phyloP scores from a whole-genome alignment of 2,113 vertebrate species.

The Megaceryle maxima region DNA sequence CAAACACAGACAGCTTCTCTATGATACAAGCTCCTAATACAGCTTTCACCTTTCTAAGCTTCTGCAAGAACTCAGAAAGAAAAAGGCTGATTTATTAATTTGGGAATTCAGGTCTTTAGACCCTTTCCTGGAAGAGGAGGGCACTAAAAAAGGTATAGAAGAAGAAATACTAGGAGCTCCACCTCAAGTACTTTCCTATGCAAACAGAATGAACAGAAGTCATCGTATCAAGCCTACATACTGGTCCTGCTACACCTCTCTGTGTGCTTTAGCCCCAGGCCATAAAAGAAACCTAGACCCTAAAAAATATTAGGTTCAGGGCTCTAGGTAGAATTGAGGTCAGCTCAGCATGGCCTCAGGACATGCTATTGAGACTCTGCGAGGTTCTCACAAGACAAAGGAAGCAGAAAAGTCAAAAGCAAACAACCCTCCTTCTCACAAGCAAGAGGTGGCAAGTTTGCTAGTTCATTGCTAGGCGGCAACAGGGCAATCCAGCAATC shows the following conservation, averaged over 20 bases:
- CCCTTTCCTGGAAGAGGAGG: not conserved
- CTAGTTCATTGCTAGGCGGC: not conserved
- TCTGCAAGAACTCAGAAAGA: not conserved
- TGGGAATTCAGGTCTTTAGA: not conserved
- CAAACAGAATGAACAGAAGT: not conserved
- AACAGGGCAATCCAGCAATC: not conserved
- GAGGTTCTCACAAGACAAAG: not conserved
- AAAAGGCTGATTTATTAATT: not conserved
- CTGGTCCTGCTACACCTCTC: not conserved
- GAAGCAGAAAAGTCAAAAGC: not conserved
- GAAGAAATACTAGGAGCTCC: not conserved
- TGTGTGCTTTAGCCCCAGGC: not conserved
- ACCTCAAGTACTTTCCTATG: not conserved
- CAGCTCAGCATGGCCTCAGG: not conserved
- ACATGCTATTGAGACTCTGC: rapidly evolving
- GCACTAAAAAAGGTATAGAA: not conserved
- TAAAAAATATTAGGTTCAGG: not conserved
- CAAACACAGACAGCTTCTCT: not conserved
- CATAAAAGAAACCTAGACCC: not conserved
- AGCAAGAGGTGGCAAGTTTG: not conserved
- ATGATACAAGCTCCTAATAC: not conserved
- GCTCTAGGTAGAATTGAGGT: not conserved
- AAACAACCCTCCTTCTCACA: not conserved
- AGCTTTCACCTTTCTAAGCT: not conserved
- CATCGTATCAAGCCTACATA: not conserved